These are phyloP conservation scores for Saxidomus purpurata DNA, from an alignment of 1,140 invertebrate species.

Conservation along the genomic window DNA sequence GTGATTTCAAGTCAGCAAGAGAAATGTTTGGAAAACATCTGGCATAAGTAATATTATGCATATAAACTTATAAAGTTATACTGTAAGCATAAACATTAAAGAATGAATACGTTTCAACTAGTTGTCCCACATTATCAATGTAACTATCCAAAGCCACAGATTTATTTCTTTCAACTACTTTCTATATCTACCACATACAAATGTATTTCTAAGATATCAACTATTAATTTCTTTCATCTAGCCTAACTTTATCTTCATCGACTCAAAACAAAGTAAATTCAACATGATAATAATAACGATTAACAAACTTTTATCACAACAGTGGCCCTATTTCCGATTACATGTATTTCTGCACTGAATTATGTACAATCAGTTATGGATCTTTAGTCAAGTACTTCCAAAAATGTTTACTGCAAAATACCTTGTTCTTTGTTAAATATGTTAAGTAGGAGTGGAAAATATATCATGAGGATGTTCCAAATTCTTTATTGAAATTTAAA, in stretches of 20 bases:
- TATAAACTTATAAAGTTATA: no score
- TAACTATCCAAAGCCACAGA: no score
- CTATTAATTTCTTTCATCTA: constrained; percentile 27
- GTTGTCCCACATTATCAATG: no score
- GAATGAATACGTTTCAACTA: no score
- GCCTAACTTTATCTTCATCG: background rate
- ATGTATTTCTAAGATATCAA: constrained; percentile 24
- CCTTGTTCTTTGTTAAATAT: background rate
- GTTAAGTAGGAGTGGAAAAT: background rate
- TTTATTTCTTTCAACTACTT: background rate
- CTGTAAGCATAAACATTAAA: no score
- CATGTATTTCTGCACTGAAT: no score
- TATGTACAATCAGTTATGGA: background rate
- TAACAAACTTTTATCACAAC: background rate
- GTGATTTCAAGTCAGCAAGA: no score
- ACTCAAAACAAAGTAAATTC: constrained; percentile 17
- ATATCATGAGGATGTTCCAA: background rate
- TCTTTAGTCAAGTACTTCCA: background rate
- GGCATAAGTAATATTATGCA: no score
- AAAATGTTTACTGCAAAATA: background rate
- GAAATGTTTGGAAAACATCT: no score
- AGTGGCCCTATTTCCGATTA: background rate
- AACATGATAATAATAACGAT: background rate
- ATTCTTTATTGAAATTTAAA: background rate
- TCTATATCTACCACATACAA: background rate